Evolutionary conservation across 2,113 vertebrate genomes (phyloP), one percentile per base, ranked within the genome.

Genomic region (Pterophyllum scalare): DNA sequence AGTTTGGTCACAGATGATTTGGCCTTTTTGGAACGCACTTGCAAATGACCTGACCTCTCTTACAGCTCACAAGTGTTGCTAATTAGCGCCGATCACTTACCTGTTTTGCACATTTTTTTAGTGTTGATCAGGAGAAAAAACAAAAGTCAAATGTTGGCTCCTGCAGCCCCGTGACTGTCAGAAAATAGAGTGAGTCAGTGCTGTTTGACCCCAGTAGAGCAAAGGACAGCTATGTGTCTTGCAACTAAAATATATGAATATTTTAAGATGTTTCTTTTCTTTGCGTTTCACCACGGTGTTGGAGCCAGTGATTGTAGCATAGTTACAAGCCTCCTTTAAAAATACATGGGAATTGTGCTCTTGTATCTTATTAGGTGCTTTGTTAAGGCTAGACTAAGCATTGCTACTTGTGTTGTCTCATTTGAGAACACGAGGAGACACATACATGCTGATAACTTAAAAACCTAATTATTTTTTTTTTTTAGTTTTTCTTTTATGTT

Each of bases 381-480:
- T 33, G 84, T 80, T 80, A 52, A 31, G 22, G 7, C 3, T 9
- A 12, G 3, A 61, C 77, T 64, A 59, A 79, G 54, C 31, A 8
- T 24, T 54, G n/a, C 54, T 62, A n/a, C 58, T 59, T 1, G 3
- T 54, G 74, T 57, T 78, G 49, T 81, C 43, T 81, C 3, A 60
- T 90, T 67, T 59, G 28, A 59, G 28, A 75, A 60, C 54, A 75
- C 0, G 1, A 60, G 7, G 46, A 57, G 56, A 67, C 78, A 67
- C 78, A 33, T n/a, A 67, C 40, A 22, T 54, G 57, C 79, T 83
- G 82, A 82, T 79, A 59, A 78, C 57, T 56, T 78, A 77, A 38
- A 76, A 86, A 82, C 20, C 78, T 80, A 86, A 85, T 87, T 84
- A 76, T 49, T 79, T 77, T 70, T 19, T 1, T 24, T 67, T 43